Conservation (phyloP, 2,113 vertebrate species). For the Acrocephalus arundinaceus region DNA sequence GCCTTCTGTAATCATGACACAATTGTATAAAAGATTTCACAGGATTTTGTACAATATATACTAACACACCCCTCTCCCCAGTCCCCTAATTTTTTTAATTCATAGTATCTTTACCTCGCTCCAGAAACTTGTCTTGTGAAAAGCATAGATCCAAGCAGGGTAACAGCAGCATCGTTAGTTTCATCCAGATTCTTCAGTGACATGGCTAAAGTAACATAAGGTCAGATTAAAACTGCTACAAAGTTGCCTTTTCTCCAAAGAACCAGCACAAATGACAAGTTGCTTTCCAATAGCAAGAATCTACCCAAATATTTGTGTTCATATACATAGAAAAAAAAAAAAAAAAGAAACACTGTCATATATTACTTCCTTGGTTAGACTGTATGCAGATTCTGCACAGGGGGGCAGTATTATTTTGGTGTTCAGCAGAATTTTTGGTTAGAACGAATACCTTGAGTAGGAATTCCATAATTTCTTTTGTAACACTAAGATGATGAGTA, state of each 20-base stretch:
- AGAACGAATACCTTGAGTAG: neutral
- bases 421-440: neutral
- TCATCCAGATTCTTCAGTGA: conserved; percentile 84
- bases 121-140: conserved; percentile 98
- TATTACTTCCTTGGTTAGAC: neutral
- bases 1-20: neutral
- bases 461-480: neutral
- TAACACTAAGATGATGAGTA: neutral
- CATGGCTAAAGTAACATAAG: conserved; percentile 79
- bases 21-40: neutral
- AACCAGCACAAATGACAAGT: neutral
- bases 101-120: conserved; percentile 83
- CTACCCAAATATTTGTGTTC: neutral
- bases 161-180: conserved; percentile 76
- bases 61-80: neutral
- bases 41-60: neutral
- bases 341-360: neutral
- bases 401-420: neutral
- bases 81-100: neutral
- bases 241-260: neutral
- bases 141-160: conserved; percentile 96
- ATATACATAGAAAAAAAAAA: neutral
- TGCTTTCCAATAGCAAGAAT: neutral
- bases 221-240: neutral
- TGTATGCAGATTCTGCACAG: neutral